Base-by-base conservation (phyloP, 2,888 invertebrate genomes). In the Hedychridium roseum region DNA sequence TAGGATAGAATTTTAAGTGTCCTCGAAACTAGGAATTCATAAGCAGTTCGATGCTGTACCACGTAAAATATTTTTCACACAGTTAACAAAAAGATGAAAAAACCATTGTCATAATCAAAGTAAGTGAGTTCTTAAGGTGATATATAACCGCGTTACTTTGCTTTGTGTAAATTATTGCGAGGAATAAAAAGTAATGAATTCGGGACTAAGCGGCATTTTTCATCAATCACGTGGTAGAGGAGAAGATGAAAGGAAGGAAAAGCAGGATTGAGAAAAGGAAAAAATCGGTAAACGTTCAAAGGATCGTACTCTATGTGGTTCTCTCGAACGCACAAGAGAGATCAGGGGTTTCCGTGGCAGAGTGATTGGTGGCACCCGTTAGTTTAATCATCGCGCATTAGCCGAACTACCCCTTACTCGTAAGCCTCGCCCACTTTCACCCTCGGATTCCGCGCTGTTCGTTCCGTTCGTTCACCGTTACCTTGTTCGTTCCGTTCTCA, bases 331-430 rank as follows among this genome's bases (percentile, higher is more conserved):
- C 37, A 35, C 18, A 44, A 49, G 58, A 45, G 38, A 62, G 68
- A 66, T 67, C 63, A 60, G 65, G 68, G 53, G 68, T 71, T 72
- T 74, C 66, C 71, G 70, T 73, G 74, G 70, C 74, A 65, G 75
- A 67, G 73, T 78, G 77, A 78, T 78, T 68, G 76, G 77, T 78
- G 70, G 74, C 63, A 66, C 63, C 70, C 75, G 77, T 76, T 78
- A 78, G 75, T 76, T 78, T 78, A 77, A 78, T 78, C 78, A 77
- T 78, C 77, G 68, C 77, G 74, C 77, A 76, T 78, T 78, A 78
- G 75, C 76, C 70, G 63, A 57, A 62, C 68, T 66, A 71, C 70
- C 69, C 64, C 63, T 64, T 57, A 57, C 67, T 58, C 60, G 53
- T 59, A 55, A 51, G 63, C 61, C 68, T 68, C 60, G 62, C 62